Conservation (phyloP, 2,113 vertebrate genomes). For the Colinus virginianus region DNA sequence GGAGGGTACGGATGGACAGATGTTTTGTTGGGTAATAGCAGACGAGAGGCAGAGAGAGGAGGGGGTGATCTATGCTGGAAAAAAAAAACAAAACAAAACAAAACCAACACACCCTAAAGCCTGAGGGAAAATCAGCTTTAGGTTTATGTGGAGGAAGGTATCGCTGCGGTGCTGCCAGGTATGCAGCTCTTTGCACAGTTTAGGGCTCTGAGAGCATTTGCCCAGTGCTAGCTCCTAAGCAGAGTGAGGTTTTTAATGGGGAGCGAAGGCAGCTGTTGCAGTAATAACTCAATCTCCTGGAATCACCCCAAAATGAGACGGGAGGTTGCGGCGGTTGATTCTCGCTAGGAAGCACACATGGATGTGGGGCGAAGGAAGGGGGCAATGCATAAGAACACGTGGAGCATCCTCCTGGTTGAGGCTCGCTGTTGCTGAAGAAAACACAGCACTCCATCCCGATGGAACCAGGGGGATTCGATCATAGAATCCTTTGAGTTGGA, state of each 20-base stretch:
- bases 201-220: not conserved
- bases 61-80: not conserved
- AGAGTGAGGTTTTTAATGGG: not conserved
- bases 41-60: not conserved
- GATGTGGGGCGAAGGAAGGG: not conserved
- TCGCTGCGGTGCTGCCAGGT: not conserved
- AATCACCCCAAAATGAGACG: not conserved
- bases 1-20: not conserved
- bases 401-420: not conserved
- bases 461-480: not conserved
- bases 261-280: not conserved
- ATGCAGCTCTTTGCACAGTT: not conserved
- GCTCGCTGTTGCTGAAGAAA: not conserved
- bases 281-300: not conserved
- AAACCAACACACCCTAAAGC: not conserved
- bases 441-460: not conserved
- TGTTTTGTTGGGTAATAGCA: not conserved
- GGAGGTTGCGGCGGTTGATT: not conserved
- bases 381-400: fast-evolving
- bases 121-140: not conserved
- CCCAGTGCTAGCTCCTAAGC: not conserved
- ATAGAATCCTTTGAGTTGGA: no score
- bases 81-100: not conserved
- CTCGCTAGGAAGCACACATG: fast-evolving
- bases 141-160: not conserved